Percentiles rank a stretch among this genome's conserved stretches.
Conservation (phyloP, 2,888 invertebrate genomes). For the Agrenia bidenticulata region DNA sequence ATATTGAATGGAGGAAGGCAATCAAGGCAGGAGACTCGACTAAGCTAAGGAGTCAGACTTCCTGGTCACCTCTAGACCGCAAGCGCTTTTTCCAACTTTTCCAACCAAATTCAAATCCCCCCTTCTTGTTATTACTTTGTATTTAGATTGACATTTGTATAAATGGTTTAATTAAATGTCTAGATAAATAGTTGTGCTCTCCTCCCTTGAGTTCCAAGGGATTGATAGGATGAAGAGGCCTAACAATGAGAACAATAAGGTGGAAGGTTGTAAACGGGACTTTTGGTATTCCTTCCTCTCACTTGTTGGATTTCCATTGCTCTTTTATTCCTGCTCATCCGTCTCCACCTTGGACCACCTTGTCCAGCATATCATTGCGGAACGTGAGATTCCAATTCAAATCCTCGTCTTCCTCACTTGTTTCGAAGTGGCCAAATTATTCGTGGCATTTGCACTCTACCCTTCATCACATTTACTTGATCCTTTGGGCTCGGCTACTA, state of each 20-base stretch:
- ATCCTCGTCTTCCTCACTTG: constrained; percentile 27
- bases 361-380: constrained; percentile 22
- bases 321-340: constrained; percentile 9
- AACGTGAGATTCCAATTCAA: constrained; percentile 36
- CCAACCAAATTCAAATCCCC: too few species aligned
- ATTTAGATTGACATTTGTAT: too few species aligned
- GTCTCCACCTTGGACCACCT: not conserved
- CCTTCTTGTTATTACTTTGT: too few species aligned
- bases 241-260: too few species aligned
- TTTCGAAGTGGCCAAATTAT: constrained; percentile 40
- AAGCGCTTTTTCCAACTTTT: too few species aligned
- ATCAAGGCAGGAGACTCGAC: too few species aligned
- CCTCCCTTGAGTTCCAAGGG: not conserved
- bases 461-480: constrained; percentile 35
- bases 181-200: too few species aligned
- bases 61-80: too few species aligned
- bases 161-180: too few species aligned
- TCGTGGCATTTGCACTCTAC: constrained; percentile 29
- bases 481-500: constrained; percentile 15
- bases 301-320: constrained; percentile 22
- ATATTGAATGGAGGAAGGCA: too few species aligned
- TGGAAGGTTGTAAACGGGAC: constrained; percentile 25
- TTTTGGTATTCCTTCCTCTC: constrained; percentile 29
- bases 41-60: too few species aligned
- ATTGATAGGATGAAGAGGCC: too few species aligned